A percentile compares a stretch with the other conserved stretches of the same genome.
Conservation (phyloP, 2,797 vertebrate species). For the Poeciliopsis presidionis region DNA sequence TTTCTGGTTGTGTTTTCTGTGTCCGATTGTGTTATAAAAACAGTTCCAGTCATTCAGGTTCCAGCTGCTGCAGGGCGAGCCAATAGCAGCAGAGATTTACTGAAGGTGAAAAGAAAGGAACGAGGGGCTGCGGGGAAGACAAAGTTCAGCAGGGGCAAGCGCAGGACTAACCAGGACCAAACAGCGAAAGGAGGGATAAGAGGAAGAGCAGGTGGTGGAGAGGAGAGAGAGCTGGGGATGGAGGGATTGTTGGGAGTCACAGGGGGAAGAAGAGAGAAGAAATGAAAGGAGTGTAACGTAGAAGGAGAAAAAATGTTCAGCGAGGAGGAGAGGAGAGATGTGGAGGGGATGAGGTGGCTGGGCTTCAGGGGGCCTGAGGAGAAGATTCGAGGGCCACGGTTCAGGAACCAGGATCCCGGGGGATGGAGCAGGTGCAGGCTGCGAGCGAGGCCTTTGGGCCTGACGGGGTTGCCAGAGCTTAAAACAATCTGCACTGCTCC, state of each 20-base stretch:
- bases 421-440: conserved; percentile 98
- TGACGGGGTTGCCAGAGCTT: conserved; percentile 94
- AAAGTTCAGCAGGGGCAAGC: conserved; percentile 16
- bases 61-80: conserved; percentile 89
- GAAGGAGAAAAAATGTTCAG: conserved; percentile 12
- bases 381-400: conserved; percentile 88
- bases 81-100: conserved; percentile 77
- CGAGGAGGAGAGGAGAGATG: conserved; percentile 20
- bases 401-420: conserved; percentile 93
- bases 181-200: conserved; percentile 40
- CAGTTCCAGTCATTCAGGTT: conserved; percentile 90
- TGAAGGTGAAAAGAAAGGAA: conserved; percentile 76
- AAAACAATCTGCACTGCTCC: conserved; percentile 94
- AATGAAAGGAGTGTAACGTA: conserved; percentile 18
- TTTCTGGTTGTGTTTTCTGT: conserved; percentile 36
- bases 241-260: conserved; percentile 43
- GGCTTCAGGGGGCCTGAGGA: conserved; percentile 73
- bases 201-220: conserved; percentile 68
- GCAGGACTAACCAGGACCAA: conserved; percentile 56
- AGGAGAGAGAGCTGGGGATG: conserved; percentile 56
- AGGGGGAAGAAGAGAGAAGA: conserved; percentile 43
- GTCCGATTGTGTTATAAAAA: conserved; percentile 71
- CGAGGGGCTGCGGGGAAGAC: neutral
- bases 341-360: conserved; percentile 73
- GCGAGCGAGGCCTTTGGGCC: conserved; percentile 96